Percentiles rank a stretch among this genome's conserved stretches.
Conservation (phyloP, 1,140 invertebrate genomes). For the Pogonus chalceus region DNA sequence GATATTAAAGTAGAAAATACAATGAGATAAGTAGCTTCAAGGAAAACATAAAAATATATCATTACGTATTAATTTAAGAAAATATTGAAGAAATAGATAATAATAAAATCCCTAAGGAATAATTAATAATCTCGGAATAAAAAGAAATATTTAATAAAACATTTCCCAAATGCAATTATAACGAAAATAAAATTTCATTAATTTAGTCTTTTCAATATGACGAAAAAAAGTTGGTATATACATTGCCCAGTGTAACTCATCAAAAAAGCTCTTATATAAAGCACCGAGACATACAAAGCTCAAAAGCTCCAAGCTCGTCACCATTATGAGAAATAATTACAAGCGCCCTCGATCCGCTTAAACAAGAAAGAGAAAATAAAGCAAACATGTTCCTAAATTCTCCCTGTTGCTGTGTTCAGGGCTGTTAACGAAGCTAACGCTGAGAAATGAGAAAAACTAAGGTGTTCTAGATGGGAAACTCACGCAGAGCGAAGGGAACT, state of each 20-base stretch:
- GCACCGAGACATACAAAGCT: no score
- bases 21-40: no score
- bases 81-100: no score
- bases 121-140: not conserved
- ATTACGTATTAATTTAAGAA: no score
- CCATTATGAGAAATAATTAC: slow-evolving; percentile 1
- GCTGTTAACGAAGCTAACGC: no score
- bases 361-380: not conserved
- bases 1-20: no score
- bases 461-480: not conserved
- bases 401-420: not conserved
- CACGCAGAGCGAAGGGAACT: not conserved
- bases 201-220: not conserved
- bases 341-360: not conserved
- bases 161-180: not conserved
- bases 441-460: not conserved
- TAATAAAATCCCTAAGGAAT: no score
- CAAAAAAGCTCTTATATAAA: no score
- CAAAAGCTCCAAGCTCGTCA: not conserved
- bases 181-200: no score
- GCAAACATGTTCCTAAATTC: not conserved
- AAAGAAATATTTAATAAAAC: not conserved
- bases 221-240: not conserved
- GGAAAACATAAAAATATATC: no score
- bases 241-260: no score